Conservation (phyloP, 2,797 vertebrate species). For the Acanthopagrus latus region DNA sequence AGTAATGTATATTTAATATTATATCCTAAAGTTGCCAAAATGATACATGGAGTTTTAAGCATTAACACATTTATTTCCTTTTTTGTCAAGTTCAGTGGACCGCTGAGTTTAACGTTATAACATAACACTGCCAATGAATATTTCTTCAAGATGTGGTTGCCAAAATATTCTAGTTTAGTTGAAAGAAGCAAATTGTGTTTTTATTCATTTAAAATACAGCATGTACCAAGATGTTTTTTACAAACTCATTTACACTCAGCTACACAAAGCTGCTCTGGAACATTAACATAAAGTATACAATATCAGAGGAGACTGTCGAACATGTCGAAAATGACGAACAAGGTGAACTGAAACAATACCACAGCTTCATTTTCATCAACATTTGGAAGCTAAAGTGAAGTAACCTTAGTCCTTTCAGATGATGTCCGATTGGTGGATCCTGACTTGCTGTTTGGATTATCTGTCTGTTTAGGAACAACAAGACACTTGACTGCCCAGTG, state of each 20-base stretch:
- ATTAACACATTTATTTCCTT: too few relatives aligned
- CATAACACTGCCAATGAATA: not conserved
- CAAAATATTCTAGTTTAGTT: not conserved
- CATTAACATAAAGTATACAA: too few relatives aligned
- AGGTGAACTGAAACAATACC: not conserved
- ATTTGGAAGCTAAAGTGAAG: not conserved
- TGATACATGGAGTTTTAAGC: too few relatives aligned
- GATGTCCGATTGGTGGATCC: not conserved
- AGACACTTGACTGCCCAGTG: conserved; percentile 77
- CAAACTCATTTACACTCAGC: not conserved
- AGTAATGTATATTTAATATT: too few relatives aligned
- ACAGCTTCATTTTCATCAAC: not conserved
- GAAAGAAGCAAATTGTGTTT: not conserved
- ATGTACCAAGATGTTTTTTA: not conserved
- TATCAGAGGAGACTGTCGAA: not conserved
- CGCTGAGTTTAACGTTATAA: not conserved
- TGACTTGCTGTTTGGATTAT: not conserved
- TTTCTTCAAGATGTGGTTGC: not conserved
- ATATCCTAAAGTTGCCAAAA: too few relatives aligned
- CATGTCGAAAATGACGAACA: not conserved
- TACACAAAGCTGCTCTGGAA: not conserved
- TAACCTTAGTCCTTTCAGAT: not conserved
- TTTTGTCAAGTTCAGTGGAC: not conserved
- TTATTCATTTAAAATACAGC: not conserved
- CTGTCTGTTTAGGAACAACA: conserved; percentile 17